phyloP scores from a whole-genome alignment of 2,888 invertebrate genomes.

The Plagodis dolabraria region DNA sequence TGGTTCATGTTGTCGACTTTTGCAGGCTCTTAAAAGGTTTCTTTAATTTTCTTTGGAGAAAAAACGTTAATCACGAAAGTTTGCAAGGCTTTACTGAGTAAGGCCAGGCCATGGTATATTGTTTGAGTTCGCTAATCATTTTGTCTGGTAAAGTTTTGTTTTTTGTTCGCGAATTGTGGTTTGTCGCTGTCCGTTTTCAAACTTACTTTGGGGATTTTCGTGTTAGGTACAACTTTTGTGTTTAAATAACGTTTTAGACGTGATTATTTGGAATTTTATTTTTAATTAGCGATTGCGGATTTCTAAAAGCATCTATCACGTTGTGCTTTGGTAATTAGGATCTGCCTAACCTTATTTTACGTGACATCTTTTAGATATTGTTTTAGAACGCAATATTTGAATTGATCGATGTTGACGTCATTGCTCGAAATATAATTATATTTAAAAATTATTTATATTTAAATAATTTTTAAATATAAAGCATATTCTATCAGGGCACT shows the following conservation, averaged over 20 bases:
- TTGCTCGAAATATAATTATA: no score
- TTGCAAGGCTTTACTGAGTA: conserved; percentile 40
- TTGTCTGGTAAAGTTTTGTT: conserved; percentile 27
- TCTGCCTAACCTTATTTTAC: no score
- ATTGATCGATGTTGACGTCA: no score
- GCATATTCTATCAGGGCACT: no score
- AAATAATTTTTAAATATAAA: no score
- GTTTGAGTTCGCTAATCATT: conserved; percentile 33
- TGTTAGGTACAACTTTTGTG: conserved; percentile 13
- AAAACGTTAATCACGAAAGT: conserved; percentile 59
- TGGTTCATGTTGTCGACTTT: conserved; percentile 32
- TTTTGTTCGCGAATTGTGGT: conserved; percentile 20
- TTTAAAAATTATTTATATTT: no score
- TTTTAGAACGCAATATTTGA: no score
- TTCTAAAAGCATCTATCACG: no score
- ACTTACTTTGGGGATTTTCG: conserved; percentile 23
- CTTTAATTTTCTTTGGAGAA: conserved; percentile 51
- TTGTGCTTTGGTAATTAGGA: no score
- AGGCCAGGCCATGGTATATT: conserved; percentile 33
- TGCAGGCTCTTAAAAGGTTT: conserved; percentile 45
- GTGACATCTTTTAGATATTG: no score
- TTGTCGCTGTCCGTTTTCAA: conserved; percentile 25
- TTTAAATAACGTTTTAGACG: conserved; percentile 5
- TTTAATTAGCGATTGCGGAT: neutral
- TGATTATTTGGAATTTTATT: neutral